Evolutionary conservation across 2,888 invertebrate genomes (phyloP), one percentile per base, ranked within the genome.

Genomic region (Malthinus seriepunctatus): DNA sequence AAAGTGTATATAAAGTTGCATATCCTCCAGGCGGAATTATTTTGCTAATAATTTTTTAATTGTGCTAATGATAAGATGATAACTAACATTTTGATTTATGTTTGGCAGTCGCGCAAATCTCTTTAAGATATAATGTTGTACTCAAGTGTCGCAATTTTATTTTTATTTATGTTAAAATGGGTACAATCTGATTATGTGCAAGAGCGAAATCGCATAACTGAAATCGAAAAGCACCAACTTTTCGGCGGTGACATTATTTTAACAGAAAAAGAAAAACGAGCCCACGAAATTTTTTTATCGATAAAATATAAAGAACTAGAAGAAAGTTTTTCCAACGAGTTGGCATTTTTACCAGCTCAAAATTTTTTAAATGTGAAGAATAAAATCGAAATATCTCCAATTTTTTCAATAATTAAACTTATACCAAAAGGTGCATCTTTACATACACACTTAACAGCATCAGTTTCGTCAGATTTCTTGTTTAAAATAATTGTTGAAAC

Each of bases 341-440:
- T 34, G 0, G 34, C n/a, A 23, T 89, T 84, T 71, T 81, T 84
- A 32, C 85, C 88, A 2, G 83, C 88, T 0, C 80, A 80, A 12
- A 87, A 88, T 69, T 87, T 87, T 67, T 84, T 90, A 68, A 72
- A 77, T 1, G 84, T 84, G 8, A 82, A 83, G 66, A 71, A 81
- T 1, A 73, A 80, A 31, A 86, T 91, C 47, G 77, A 81, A 4
- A 65, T 78, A 0, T 88, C 89, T 0, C 80, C 83, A 61, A 84
- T 90, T 0, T 90, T 85, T 68, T 75, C 82, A 63, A 80, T 88
- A 7, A 83, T 91, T 8, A 79, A 82, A 53, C 75, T 76, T 15
- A 84, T 91, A 83, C 91, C 91, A 0, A 91, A 91, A 76, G 91
- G 88, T 3, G 88, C 83, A 0, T 83, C 85, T 0, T 73, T 89